Conservation (phyloP, 2,113 vertebrate species). For the Brachyistius frenatus region DNA sequence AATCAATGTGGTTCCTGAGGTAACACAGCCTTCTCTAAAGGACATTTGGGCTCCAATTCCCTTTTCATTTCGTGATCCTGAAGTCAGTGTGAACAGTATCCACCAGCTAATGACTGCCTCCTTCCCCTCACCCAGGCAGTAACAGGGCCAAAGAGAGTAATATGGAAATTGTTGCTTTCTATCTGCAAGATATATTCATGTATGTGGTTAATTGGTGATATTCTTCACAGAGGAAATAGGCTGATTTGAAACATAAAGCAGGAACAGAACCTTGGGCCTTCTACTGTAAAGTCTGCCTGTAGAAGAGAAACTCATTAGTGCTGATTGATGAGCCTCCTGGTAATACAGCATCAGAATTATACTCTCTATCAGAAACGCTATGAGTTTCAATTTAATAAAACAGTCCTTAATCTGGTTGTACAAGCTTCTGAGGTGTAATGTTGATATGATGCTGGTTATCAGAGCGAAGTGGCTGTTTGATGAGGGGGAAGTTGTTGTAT, state of each 20-base stretch:
- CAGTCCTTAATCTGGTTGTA: constrained; percentile 61
- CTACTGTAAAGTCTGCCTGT: constrained; percentile 41
- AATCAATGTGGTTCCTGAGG: background rate
- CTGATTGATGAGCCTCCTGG: constrained; percentile 68
- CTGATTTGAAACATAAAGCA: constrained; percentile 53
- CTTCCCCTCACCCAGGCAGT: background rate
- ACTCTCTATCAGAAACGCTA: constrained; percentile 42
- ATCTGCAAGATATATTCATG: constrained; percentile 27
- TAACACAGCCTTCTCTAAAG: background rate
- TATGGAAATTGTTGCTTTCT: constrained; percentile 35
- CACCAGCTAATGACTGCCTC: background rate
- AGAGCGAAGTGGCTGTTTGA: constrained; percentile 24
- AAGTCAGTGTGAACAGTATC: constrained; percentile 1
- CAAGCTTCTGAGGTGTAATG: constrained; percentile 40
- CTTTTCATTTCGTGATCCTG: background rate
- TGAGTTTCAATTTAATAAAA: constrained; percentile 71
- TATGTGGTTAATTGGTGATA: constrained; percentile 47
- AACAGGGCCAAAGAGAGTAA: constrained; percentile 7
- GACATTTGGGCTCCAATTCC: background rate
- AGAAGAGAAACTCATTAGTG: constrained; percentile 66
- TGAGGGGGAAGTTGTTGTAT: constrained; percentile 40
- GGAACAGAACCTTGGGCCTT: constrained; percentile 30
- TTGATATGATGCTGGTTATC: constrained; percentile 12
- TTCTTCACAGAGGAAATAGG: constrained; percentile 27
- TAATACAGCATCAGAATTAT: constrained; percentile 56